Percentiles rank a stretch among this genome's conserved stretches.
Conservation (phyloP, 2,113 vertebrate genomes). For the Dipodomys ordii region DNA sequence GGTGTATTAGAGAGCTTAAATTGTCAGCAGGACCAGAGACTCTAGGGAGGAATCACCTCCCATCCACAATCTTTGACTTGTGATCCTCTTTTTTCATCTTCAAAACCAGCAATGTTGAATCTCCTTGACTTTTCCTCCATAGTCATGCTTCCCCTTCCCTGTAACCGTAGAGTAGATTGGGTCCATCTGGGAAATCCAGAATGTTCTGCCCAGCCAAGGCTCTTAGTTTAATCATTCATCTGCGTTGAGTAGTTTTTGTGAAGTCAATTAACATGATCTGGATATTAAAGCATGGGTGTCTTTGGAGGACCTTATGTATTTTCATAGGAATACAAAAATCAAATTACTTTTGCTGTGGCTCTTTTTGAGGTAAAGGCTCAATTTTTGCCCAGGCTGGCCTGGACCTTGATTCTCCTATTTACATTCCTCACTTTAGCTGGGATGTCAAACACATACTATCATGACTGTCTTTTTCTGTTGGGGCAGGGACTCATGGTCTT, state of each 20-base stretch:
- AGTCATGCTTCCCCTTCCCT: background rate
- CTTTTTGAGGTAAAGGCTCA: no score
- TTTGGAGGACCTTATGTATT: background rate
- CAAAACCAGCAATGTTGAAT: background rate
- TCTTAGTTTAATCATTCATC: background rate
- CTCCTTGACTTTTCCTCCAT: background rate
- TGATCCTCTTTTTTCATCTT: background rate
- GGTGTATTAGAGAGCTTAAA: background rate
- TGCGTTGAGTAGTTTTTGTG: conserved; percentile 4
- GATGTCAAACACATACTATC: no score
- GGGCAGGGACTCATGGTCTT: no score
- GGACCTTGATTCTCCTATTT: no score
- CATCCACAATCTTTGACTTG: background rate
- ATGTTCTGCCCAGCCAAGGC: background rate
- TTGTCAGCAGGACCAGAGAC: background rate
- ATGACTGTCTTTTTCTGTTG: no score
- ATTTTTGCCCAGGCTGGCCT: no score
- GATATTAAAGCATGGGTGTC: background rate
- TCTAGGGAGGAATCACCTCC: background rate
- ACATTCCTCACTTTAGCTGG: no score
- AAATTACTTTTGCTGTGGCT: no score
- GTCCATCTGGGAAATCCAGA: background rate
- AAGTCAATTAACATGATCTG: background rate
- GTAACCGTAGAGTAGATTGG: background rate
- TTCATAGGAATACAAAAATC: no score